Evolutionary conservation across 92 coral and sea anemone genomes (phyloP), one percentile per base, ranked within the genome.

Genomic region (Zoanthus solanderi): DNA sequence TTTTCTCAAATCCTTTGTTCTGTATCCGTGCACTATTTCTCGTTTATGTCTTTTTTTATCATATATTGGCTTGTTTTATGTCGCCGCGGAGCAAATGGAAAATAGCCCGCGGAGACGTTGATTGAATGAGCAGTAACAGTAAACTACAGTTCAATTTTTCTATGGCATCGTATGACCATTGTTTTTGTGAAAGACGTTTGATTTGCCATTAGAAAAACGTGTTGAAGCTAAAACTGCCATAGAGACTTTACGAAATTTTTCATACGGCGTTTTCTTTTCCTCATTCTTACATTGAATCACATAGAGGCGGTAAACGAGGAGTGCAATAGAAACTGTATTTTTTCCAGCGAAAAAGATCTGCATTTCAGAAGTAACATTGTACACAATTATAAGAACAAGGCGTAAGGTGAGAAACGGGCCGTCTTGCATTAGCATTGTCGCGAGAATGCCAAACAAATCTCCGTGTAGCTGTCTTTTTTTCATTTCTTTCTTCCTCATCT

Each of bases 391-490:
- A 29, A 95, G 88, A 45, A 89, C 93, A 11, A 96, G 87, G 60
- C 98, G 88, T 44, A 94, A 78, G 3, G 78, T 83, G 13, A 96
- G 80, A 69, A 92, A 96, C 0, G 98, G 98, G 1, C 98, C 98
- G 71, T 96, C 98, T 83, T 94, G 96, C 98, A 96, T 96, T 77
- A 96, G 87, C 56, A 96, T 91, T 60, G 92, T 93, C 0, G 98
- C 96, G 5, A 96, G 72, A 31, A 96, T 96, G 15, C 98, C 98
- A 50, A 79, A 94, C 47, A 89, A 72, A 63, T 96, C 98, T 9
- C 98, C 98, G 16, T 94, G 98, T 9, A 96, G 90, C 53, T 92
- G 92, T 58, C 87, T 86, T 75, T 85, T 90, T 32, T 90, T 89
- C 84, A 94, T 90, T 34, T 89, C 60, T 29, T 46, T 1, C 6